Evolutionary conservation across 2,113 vertebrate species (phyloP), one percentile per base, ranked within the genome.

Genomic region (Eptesicus fuscus): DNA sequence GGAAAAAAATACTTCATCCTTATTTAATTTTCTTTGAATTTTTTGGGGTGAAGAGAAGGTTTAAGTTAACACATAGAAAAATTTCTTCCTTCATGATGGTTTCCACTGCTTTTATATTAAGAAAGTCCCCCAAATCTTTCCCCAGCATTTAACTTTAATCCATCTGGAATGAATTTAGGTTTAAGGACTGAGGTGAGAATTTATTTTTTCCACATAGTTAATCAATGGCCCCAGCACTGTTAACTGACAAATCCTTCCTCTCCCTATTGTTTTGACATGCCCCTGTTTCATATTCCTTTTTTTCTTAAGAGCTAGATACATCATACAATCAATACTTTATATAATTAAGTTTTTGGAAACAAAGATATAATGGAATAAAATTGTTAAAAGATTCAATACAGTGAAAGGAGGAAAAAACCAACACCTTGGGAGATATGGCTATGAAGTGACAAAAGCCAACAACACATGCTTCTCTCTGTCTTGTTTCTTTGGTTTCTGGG

Each of bases 401-500:
- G 47, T 78, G 82, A 89, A 47, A 83, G 77, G 63, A 90, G 70
- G 44, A 16, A 61, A 89, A 77, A 10, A 1, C 18, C 10, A 89
- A 79, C 42, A 76, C n/a, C 90, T 90, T 94, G 84, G 63, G 93
- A 83, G 70, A 93, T 25, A 59, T 0, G 92, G 70, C 85, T 96
- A 85, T 56, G 74, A 95, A 93, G 85, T 93, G 84, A 97, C 82
- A 96, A 95, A 94, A 96, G 96, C 74, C 91, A 95, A 95, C 86
- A 94, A 94, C 90, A 89, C 84, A 56, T 93, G 90, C 82, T 96
- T 95, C 90, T 88, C 71, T 95, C 91, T 91, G 79, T 63, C 71
- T 83, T 95, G 86, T 93, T 95, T 93, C 93, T 97, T 92, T 90
- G 91, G 86, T 95, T 96, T 97, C 94, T 95, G 80, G 83, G 92